A percentile compares a stretch with the other conserved stretches of the same genome.
Conservation (phyloP, 2,113 vertebrate species). For the Lontra canadensis region DNA sequence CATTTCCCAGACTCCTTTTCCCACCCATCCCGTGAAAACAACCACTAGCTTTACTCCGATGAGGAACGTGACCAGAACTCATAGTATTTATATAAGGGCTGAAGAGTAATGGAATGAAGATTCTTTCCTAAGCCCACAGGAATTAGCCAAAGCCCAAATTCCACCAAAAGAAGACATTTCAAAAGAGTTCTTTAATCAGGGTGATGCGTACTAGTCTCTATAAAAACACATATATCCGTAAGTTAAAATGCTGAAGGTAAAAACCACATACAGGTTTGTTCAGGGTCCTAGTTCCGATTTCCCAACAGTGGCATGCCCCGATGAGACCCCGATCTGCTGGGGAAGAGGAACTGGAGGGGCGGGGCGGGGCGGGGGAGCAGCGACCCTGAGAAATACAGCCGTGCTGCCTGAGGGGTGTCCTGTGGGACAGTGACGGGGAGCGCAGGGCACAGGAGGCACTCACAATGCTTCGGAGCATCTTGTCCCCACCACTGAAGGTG, state of each 20-base stretch:
- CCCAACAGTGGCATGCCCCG: background rate
- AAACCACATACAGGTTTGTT: background rate
- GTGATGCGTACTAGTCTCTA: background rate
- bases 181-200: background rate
- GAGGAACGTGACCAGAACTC: background rate
- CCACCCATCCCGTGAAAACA: background rate
- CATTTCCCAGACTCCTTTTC: background rate
- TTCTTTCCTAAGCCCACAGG: background rate
- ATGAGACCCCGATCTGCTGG: background rate
- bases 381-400: background rate
- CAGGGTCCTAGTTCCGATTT: background rate
- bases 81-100: background rate
- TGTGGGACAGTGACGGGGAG: rapidly evolving
- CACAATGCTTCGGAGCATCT: constrained; percentile 94
- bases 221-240: background rate
- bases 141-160: constrained; percentile 10
- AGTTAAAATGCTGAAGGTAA: background rate
- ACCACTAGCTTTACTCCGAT: background rate
- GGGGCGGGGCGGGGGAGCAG: background rate
- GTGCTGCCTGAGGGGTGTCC: background rate
- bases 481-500: constrained; percentile 96
- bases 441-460: constrained; percentile 59
- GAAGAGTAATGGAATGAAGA: background rate
- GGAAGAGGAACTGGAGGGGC: background rate
- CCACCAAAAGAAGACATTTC: background rate